Conservation (phyloP, 2,797 vertebrate genomes). For the Siniperca scherzeri region DNA sequence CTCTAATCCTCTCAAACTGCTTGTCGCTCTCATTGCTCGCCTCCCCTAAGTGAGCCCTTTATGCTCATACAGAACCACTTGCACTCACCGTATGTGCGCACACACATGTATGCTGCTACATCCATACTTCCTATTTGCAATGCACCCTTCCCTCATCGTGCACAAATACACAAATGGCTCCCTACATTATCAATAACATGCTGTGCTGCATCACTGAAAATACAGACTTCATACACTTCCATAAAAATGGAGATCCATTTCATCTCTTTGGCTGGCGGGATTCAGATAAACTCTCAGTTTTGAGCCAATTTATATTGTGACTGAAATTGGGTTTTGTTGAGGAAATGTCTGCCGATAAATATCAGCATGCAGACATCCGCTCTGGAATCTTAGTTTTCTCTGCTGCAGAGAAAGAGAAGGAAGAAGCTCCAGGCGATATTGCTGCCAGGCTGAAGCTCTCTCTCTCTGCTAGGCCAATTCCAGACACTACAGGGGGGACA, state of each 20-base stretch:
- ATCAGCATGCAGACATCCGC: slow-evolving; percentile 55
- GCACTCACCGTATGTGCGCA: not conserved
- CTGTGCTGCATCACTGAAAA: slow-evolving; percentile 32
- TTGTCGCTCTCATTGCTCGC: slow-evolving; percentile 59
- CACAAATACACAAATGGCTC: slow-evolving; percentile 31
- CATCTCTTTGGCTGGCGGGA: slow-evolving; percentile 27
- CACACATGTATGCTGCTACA: slow-evolving; percentile 62
- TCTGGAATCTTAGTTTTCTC: slow-evolving; percentile 50
- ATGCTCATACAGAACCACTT: slow-evolving; percentile 40
- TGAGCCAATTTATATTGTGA: slow-evolving; percentile 61
- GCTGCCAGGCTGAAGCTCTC: slow-evolving; percentile 34
- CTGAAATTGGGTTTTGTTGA: slow-evolving; percentile 55
- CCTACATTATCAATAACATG: slow-evolving; percentile 48
- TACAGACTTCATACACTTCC: slow-evolving; percentile 2
- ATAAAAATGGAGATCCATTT: slow-evolving; percentile 42
- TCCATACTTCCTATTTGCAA: slow-evolving; percentile 18
- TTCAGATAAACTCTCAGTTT: slow-evolving; percentile 50
- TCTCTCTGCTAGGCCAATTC: slow-evolving; percentile 45
- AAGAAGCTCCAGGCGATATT: slow-evolving; percentile 40
- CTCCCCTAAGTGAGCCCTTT: slow-evolving; percentile 62
- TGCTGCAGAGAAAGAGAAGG: slow-evolving; percentile 53
- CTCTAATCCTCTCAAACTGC: slow-evolving; percentile 72
- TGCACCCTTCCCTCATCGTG: slow-evolving; percentile 25
- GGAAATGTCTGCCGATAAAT: slow-evolving; percentile 64
- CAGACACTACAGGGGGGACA: slow-evolving; percentile 40